Conservation (phyloP, 2,888 invertebrate species). For the Phengaris arion region DNA sequence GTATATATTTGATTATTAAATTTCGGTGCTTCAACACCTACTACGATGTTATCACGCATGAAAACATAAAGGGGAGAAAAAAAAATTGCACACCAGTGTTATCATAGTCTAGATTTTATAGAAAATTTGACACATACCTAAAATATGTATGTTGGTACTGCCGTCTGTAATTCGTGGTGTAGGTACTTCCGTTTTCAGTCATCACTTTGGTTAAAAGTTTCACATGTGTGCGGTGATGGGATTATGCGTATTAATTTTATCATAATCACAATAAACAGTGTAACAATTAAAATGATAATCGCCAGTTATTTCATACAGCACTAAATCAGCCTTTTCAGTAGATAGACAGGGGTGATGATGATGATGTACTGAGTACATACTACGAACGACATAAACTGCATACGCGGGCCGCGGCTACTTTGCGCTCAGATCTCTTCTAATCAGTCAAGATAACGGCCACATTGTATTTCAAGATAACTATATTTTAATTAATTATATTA, state of each 20-base stretch:
- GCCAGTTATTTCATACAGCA: background rate
- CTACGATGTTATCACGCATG: too few species aligned
- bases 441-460: slow-evolving; percentile 56
- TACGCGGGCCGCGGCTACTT: background rate
- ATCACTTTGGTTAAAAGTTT: too few species aligned
- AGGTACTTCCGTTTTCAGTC: too few species aligned
- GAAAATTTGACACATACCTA: too few species aligned
- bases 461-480: slow-evolving; percentile 42
- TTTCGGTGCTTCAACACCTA: too few species aligned
- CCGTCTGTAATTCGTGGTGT: too few species aligned
- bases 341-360: background rate
- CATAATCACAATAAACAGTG: background rate
- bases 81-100: too few species aligned
- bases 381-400: background rate
- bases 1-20: too few species aligned
- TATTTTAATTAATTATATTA: slow-evolving; percentile 22
- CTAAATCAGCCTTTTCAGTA: background rate
- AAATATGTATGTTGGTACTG: too few species aligned
- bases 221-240: background rate
- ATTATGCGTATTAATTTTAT: background rate
- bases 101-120: too few species aligned
- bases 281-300: too few species aligned
- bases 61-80: too few species aligned
- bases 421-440: slow-evolving; percentile 37
- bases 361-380: background rate